phyloP scores from a whole-genome alignment of 92 coral and sea anemone genomes.

The Galaxea fascicularis region DNA sequence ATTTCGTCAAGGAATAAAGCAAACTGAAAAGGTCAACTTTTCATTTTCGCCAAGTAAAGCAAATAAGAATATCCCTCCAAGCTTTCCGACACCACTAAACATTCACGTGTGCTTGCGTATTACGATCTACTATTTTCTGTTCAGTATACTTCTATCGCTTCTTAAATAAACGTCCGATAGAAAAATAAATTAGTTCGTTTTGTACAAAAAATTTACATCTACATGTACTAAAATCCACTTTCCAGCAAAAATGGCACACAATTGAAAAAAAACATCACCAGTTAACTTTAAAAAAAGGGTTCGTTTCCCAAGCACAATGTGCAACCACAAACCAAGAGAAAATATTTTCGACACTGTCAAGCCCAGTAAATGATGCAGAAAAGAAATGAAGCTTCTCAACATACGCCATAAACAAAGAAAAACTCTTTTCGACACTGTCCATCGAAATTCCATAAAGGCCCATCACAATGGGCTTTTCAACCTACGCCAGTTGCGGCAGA shows the following conservation, averaged over 20 bases:
- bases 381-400: too few relatives aligned
- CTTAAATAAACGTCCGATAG: slow-evolving; percentile 37
- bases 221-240: slow-evolving; percentile 13
- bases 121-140: not conserved
- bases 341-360: too few relatives aligned
- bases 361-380: too few relatives aligned
- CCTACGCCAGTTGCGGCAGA: too few relatives aligned
- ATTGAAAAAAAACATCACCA: not conserved
- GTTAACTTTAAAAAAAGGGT: not conserved
- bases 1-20: not conserved
- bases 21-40: not conserved
- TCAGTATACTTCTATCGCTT: slow-evolving; percentile 6
- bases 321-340: not conserved
- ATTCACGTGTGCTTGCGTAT: not conserved
- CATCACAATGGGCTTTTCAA: too few relatives aligned
- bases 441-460: too few relatives aligned
- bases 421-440: too few relatives aligned
- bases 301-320: not conserved
- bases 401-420: too few relatives aligned
- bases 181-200: slow-evolving; percentile 44
- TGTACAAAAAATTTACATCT: slow-evolving; percentile 27
- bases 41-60: not conserved
- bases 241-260: slow-evolving; percentile 26
- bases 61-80: not conserved
- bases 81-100: not conserved